Evolutionary conservation across 1,140 invertebrate species (phyloP), one percentile per base, ranked within the genome.

Genomic region (Linepithema humile): DNA sequence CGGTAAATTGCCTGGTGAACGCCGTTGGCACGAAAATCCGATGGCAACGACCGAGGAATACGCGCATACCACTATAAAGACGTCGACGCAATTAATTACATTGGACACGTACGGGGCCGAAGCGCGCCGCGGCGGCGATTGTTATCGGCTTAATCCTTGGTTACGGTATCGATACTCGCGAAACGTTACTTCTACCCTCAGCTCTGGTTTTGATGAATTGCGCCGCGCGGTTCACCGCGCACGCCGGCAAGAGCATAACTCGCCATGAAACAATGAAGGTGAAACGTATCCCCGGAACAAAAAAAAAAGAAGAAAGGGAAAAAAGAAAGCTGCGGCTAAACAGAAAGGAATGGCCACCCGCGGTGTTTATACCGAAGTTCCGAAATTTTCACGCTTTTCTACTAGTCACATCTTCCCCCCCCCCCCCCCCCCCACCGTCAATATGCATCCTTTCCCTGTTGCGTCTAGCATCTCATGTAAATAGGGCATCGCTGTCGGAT

Each of bases 371-470:
- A 83, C 83, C 73, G 40, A 38, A 80, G 57, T 85, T 88, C 86
- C 84, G 84, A 82, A 83, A 86, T 89, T 89, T 89, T 89, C 86
- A 89, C 84, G 87, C 78, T 89, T 85, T 88, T 89, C 78, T 84
- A 70, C 17, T 48, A 15, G 50, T 80, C 67, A 69, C 75, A 43
- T 80, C 50, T 69, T 53, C 40, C 32, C 64, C 64, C 23, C 62
- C 29, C 43, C 17, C 43, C 50, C 26, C 29, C 23, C 62, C n/a
- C 26, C 45, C 57, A 48, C 38, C 43, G n/a, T n/a, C n/a, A n/a
- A n/a, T n/a, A n/a, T n/a, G n/a, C n/a, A n/a, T n/a, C n/a, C n/a
- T n/a, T 65, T 57, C 23, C 29, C 4, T 38, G 38, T 38, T 45
- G 45, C 48, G 38, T 55, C 20, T 53, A 32, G 48, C 48, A 59